Percentiles rank a stretch among this genome's conserved stretches.
Conservation (phyloP, 2,888 invertebrate genomes). For the Laothoe populi region DNA sequence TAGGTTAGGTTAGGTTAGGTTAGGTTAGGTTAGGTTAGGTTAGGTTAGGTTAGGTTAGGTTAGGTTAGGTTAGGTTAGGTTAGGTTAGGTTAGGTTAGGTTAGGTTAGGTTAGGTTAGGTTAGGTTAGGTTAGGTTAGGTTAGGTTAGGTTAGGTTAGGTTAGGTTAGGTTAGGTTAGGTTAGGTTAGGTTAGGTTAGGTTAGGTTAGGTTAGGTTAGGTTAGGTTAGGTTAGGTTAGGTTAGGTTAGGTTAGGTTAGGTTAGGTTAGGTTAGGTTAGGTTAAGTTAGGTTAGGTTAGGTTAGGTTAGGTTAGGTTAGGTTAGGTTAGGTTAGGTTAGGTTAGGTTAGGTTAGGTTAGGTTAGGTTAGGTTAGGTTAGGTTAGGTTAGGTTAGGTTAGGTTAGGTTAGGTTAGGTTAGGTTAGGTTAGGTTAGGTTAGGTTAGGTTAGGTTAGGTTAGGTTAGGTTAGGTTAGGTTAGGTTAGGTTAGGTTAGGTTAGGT, state of each 20-base stretch:
- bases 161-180: constrained; percentile 39
- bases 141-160: constrained; percentile 38
- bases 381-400: constrained; percentile 38
- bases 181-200: constrained; percentile 39
- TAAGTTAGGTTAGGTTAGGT: constrained; percentile 38
- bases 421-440: constrained; percentile 40
- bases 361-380: constrained; percentile 42
- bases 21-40: constrained; percentile 34
- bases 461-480: constrained; percentile 40
- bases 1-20: constrained; percentile 33
- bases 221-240: constrained; percentile 39
- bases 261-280: constrained; percentile 22
- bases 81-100: constrained; percentile 17
- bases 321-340: constrained; percentile 39
- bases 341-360: constrained; percentile 42
- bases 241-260: constrained; percentile 32
- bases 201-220: constrained; percentile 39
- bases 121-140: constrained; percentile 39
- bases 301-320: constrained; percentile 39
- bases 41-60: constrained; percentile 39
- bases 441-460: constrained; percentile 35
- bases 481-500: constrained; percentile 38
- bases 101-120: constrained; percentile 26
- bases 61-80: constrained; percentile 35
- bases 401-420: constrained; percentile 42